Evolutionary conservation across 2,113 vertebrate genomes (phyloP).

Genomic region (Siphamia tubifer): DNA sequence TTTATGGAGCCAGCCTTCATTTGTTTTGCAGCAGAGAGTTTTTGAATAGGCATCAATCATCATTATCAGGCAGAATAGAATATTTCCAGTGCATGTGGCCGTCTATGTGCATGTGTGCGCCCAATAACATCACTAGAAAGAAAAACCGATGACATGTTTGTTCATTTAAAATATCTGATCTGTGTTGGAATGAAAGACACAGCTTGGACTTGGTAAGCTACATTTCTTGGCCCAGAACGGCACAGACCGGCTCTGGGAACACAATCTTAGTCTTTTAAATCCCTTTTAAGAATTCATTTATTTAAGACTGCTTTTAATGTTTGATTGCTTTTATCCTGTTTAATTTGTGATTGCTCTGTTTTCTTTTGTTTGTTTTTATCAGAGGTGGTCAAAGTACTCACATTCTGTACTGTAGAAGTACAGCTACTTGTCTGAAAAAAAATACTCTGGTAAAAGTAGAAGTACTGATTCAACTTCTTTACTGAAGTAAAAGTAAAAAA

Average conservation of each 20-base stretch:
- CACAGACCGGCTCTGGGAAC: not conserved
- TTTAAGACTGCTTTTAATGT: too few relatives aligned
- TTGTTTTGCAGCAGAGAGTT: slow-evolving; percentile 30
- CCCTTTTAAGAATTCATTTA: too few relatives aligned
- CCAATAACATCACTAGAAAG: not conserved
- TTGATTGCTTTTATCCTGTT: too few relatives aligned
- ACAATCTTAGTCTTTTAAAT: too few relatives aligned
- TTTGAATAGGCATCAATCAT: slow-evolving; percentile 48
- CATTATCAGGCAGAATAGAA: slow-evolving; percentile 41
- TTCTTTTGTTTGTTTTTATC: too few relatives aligned
- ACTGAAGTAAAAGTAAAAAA: too few relatives aligned
- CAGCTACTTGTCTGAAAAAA: too few relatives aligned
- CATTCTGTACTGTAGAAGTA: too few relatives aligned
- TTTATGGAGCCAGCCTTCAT: slow-evolving; percentile 36
- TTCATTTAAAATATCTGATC: not conserved
- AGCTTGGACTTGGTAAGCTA: not conserved
- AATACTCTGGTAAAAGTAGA: too few relatives aligned
- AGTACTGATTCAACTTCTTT: too few relatives aligned
- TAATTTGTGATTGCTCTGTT: too few relatives aligned
- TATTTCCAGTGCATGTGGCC: slow-evolving; percentile 15
- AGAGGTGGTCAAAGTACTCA: too few relatives aligned
- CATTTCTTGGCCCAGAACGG: slow-evolving; percentile 13
- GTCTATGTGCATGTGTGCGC: not conserved
- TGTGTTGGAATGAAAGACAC: slow-evolving; percentile 29
- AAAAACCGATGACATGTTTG: not conserved